A percentile compares a stretch with the other conserved stretches of the same genome.
Evolutionary conservation across 2,888 invertebrate species (phyloP).

Genomic region (Melanotus villosus): DNA sequence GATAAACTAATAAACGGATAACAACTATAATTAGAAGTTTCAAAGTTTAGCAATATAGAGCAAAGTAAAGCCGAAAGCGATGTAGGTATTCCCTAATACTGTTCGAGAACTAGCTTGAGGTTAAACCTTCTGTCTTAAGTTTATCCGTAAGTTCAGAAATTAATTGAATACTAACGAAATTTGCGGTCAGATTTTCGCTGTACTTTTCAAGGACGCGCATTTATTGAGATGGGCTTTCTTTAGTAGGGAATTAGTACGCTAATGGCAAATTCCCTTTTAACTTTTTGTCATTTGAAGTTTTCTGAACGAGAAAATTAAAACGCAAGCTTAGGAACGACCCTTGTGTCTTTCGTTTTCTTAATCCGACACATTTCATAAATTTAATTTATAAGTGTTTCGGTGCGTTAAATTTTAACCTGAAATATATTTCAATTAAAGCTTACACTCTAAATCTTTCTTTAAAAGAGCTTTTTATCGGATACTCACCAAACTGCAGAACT

Average conservation of each 20-base stretch:
- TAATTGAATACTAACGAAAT: conserved; percentile 36
- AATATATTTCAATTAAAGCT: no score
- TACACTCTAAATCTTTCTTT: neutral
- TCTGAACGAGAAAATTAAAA: conserved; percentile 4
- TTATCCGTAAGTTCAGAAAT: conserved; percentile 32
- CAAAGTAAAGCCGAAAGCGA: conserved; percentile 29
- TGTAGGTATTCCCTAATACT: conserved; percentile 24
- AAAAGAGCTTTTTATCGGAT: no score
- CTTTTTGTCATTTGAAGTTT: neutral
- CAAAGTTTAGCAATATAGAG: conserved; percentile 36
- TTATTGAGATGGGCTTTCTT: conserved; percentile 6
- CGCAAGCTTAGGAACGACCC: neutral
- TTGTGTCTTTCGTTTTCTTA: neutral
- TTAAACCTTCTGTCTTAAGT: conserved; percentile 36
- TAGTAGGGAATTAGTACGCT: neutral
- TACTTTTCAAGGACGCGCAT: conserved; percentile 2
- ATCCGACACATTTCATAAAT: conserved; percentile 1
- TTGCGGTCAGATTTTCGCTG: conserved; percentile 8
- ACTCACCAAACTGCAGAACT: no score
- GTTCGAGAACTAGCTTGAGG: conserved; percentile 27
- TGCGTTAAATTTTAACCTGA: no score
- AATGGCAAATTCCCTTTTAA: neutral
- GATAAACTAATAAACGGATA: conserved; percentile 30
- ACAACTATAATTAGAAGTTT: conserved; percentile 39
- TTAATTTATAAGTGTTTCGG: neutral